Evolutionary conservation across 2,797 vertebrate species (phyloP).

Genomic region (Rhabdomys pumilio): DNA sequence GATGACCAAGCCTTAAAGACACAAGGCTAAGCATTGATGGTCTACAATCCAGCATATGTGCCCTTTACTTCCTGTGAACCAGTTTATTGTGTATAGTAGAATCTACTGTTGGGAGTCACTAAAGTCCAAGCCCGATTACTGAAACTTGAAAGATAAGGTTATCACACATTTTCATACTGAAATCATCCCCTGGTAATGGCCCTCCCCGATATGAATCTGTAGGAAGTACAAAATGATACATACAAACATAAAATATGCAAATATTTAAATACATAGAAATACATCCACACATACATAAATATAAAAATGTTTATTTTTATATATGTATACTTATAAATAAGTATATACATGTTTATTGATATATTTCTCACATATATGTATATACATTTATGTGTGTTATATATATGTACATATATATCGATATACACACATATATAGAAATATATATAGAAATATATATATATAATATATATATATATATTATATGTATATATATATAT

Average conservation of each 20-base stretch:
- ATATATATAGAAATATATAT: no score
- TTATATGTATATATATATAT: no score
- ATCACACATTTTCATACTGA: not conserved
- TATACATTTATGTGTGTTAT: no score
- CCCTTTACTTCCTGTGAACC: not conserved
- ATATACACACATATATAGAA: no score
- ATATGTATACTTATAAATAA: no score
- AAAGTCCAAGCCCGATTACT: not conserved
- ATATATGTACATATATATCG: no score
- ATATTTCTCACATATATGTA: no score
- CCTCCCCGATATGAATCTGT: not conserved
- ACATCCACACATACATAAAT: not conserved
- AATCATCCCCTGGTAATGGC: not conserved
- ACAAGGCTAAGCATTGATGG: fast-evolving
- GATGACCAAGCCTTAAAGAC: not conserved
- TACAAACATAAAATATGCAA: not conserved
- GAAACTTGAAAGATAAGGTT: not conserved
- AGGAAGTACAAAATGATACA: no score
- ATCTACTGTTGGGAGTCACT: not conserved
- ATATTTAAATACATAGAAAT: not conserved
- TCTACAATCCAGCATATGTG: fast-evolving
- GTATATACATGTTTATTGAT: no score
- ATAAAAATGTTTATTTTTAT: no score
- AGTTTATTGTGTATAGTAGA: not conserved
- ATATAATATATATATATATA: no score